These are phyloP conservation scores for Isotomurus palustris DNA, from an alignment of 2,888 invertebrate genomes.

Conservation along the genomic window DNA sequence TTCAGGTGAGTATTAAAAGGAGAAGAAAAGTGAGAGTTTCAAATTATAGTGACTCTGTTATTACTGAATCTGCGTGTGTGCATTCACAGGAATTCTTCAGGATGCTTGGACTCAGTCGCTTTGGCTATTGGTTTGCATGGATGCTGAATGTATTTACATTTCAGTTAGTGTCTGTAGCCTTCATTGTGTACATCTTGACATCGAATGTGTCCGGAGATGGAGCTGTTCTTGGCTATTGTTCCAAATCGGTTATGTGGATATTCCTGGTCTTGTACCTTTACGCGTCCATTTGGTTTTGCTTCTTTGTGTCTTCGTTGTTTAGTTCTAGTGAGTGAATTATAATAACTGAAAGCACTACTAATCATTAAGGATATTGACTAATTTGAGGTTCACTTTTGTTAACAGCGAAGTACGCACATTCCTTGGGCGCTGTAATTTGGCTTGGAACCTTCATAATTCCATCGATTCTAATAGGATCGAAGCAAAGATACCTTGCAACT, in stretches of 20 bases:
- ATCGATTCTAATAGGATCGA: slow-evolving; percentile 10
- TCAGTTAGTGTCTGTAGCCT: slow-evolving; percentile 7
- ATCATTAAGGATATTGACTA: neutral
- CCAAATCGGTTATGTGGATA: slow-evolving; percentile 8
- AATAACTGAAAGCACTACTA: slow-evolving; percentile 2
- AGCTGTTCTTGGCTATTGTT: slow-evolving; percentile 7
- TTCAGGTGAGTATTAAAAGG: no score
- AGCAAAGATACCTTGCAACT: slow-evolving; percentile 19
- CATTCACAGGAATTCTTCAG: slow-evolving; percentile 15
- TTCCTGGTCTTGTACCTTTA: slow-evolving; percentile 15
- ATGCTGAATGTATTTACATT: slow-evolving; percentile 10
- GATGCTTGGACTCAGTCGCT: slow-evolving; percentile 20
- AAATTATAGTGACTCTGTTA: no score
- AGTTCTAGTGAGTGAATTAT: slow-evolving; percentile 4
- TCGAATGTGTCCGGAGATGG: slow-evolving; percentile 14
- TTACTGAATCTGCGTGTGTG: no score
- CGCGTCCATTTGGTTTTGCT: slow-evolving; percentile 23
- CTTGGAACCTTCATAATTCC: slow-evolving; percentile 17
- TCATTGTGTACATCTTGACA: slow-evolving; percentile 15
- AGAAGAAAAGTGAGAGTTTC: no score
- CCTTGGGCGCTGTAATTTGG: slow-evolving; percentile 15
- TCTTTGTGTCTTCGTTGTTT: slow-evolving; percentile 19
- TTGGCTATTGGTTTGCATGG: slow-evolving; percentile 25
- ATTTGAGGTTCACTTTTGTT: neutral
- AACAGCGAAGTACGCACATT: slow-evolving; percentile 9